Conservation (phyloP, 2,797 vertebrate species). For the Galago senegalensis region DNA sequence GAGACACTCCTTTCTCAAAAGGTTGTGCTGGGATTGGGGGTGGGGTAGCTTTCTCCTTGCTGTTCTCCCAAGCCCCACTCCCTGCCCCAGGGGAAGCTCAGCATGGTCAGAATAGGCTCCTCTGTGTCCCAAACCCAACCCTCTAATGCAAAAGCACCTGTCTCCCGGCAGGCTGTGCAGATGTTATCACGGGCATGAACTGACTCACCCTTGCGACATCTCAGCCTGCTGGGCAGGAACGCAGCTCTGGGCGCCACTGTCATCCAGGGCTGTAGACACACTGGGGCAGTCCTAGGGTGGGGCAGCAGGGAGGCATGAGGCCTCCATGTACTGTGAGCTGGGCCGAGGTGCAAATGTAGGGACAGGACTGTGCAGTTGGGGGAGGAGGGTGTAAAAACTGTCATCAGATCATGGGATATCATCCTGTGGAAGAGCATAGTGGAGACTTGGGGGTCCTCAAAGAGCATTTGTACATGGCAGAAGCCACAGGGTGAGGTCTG, state of each 20-base stretch:
- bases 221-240: constrained; percentile 68
- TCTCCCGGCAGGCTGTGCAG: constrained; percentile 48
- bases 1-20: neutral
- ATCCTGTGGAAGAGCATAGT: neutral
- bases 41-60: neutral
- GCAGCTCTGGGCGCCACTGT: constrained; percentile 25
- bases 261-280: constrained; percentile 1
- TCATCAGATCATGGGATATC: neutral
- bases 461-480: too few species aligned
- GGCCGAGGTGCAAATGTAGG: neutral
- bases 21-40: neutral
- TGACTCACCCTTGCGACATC: constrained; percentile 73
- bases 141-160: neutral
- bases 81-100: constrained; percentile 21
- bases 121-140: constrained; percentile 48
- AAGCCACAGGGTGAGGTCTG: neutral
- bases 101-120: constrained; percentile 22
- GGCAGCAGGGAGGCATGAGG: neutral
- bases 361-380: neutral
- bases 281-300: neutral
- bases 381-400: too few species aligned
- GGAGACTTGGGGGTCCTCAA: neutral
- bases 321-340: neutral
- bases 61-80: neutral
- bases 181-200: constrained; percentile 43